Percentiles rank a stretch among this genome's conserved stretches.
These are phyloP conservation scores for Tragelaphus imberbis DNA, from an alignment of 2,113 vertebrate species.

Conservation along the genomic window DNA sequence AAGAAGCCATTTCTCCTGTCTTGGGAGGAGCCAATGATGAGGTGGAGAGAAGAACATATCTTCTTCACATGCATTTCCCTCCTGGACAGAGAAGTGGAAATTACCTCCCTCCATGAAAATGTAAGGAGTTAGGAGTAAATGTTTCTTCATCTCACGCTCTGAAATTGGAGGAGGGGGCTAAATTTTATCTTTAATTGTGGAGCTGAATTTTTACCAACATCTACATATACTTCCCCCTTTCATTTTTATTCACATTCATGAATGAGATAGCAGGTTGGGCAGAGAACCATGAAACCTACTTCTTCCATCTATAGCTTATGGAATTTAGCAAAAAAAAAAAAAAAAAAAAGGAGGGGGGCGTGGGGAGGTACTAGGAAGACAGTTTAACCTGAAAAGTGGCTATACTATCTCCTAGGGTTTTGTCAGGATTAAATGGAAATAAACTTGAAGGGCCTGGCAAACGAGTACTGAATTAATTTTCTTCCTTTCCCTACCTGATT, in stretches of 20 bases:
- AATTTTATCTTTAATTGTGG: background rate
- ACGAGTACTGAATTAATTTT: background rate
- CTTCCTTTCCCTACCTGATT: background rate
- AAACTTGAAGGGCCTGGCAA: background rate
- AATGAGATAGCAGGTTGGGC: background rate
- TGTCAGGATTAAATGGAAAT: background rate
- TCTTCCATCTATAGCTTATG: background rate
- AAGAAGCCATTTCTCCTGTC: background rate
- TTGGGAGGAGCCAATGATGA: background rate
- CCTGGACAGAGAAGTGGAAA: background rate
- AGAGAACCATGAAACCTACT: background rate
- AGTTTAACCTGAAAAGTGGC: background rate
- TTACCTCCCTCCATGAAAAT: background rate
- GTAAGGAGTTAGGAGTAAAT: background rate
- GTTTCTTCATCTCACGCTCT: background rate
- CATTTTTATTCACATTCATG: background rate
- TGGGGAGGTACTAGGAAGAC: background rate
- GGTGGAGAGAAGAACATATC: background rate
- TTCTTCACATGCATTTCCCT: background rate
- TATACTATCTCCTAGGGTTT: background rate
- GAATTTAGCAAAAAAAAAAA: background rate
- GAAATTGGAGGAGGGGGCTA: background rate
- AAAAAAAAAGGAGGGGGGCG: fast-evolving
- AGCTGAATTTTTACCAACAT: background rate
- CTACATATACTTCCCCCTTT: background rate